Percentiles rank a stretch among this genome's conserved stretches.
phyloP scores from a whole-genome alignment of 2,113 vertebrate species.

The Catharus bicknelli region DNA sequence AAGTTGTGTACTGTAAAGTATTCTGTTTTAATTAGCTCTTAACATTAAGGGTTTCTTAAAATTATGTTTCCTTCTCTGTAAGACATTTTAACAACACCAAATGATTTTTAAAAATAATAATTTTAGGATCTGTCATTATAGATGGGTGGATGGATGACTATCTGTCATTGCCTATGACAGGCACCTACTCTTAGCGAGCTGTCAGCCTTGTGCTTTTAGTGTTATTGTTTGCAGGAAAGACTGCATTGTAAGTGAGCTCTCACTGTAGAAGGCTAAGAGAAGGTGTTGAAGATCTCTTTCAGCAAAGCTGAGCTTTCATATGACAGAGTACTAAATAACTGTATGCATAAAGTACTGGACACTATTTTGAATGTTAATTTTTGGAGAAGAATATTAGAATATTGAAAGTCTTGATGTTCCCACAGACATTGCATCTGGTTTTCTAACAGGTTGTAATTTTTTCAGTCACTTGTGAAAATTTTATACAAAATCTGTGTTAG shows the following conservation, averaged over 20 bases:
- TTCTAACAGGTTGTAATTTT: neutral
- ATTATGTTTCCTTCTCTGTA: neutral
- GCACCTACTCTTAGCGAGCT: constrained; percentile 38
- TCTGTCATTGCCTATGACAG: constrained; percentile 32
- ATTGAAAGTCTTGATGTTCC: neutral
- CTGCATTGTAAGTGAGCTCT: constrained; percentile 14
- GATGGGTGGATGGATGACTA: constrained; percentile 34
- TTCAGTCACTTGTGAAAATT: neutral
- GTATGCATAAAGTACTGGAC: neutral
- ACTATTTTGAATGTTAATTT: neutral
- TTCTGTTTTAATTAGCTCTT: neutral
- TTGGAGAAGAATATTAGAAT: neutral
- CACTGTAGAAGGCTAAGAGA: neutral
- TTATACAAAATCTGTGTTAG: neutral
- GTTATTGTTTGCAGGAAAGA: constrained; percentile 21
- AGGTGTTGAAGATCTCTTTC: neutral
- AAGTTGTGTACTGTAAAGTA: neutral
- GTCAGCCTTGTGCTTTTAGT: constrained; percentile 8
- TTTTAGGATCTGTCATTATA: constrained; percentile 14
- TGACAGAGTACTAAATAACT: neutral
- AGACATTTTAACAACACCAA: neutral
- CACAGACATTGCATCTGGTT: neutral
- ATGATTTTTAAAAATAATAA: neutral
- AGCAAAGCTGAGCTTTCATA: neutral
- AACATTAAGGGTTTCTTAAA: neutral